Evolutionary conservation across 2,113 vertebrate species (phyloP), one percentile per base, ranked within the genome.

Genomic region (Vombatus ursinus): DNA sequence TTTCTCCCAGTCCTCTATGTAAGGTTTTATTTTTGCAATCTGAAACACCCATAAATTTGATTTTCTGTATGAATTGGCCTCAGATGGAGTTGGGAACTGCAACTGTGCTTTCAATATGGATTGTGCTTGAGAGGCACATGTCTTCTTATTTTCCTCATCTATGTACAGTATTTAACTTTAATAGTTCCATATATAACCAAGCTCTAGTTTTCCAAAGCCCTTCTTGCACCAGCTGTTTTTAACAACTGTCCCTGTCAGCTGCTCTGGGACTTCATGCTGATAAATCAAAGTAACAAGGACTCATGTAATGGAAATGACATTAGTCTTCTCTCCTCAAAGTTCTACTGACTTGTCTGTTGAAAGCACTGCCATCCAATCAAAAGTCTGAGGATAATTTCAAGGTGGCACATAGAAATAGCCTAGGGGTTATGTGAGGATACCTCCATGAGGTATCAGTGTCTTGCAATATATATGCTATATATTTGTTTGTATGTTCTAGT

Each of bases 1-100:
- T 90, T 93, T 96, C 57, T 89, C 54, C 19, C 49, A 50, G 28
- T 52, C 44, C 90, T 53, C 31, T 52, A 61, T 90, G 54, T 94
- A 47, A 4, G 57, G 10, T 49, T 97, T 61, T 95, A 90, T 94
- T 92, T 92, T 57, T 96, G 28, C 26, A 48, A 44, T 68, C 89
- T 91, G 37, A 50, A 94, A 48, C 95, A 92, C 47, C 25, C 53
- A 84, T 48, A 96, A 52, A 94, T 96, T 92, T 96, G 90, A 94
- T 97, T 98, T 96, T 98, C 84, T 48, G 37, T 95, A 92, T 95
- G 94, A 94, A 97, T 68, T 95, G 44, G 54, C 92, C 93, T 50
- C 49, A 50, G n/a, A 95, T 94, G 26, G 90, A 95, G 3, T 49
- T 52, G 52, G 57, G 44, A 52, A 52, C 94, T 52, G 47, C 93